Evolutionary conservation across 53 echinoderm and acorn worm species (phyloP), one percentile per base, ranked within the genome.

Genomic region (Paracentrotus lividus): DNA sequence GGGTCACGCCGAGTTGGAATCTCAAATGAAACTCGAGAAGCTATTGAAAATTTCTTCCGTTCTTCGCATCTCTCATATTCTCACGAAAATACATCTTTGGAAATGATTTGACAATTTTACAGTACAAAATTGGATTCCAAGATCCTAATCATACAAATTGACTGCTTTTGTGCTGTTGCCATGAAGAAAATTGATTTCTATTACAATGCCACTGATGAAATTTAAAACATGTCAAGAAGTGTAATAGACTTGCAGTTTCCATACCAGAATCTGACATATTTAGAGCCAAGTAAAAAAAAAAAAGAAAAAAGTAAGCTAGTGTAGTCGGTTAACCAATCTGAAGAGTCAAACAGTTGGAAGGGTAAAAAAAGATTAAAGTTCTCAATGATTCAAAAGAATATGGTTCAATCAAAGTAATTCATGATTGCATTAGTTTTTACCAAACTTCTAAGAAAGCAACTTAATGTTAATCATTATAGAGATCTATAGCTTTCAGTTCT

Each of bases 31-130:
- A 86, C 43, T 44, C 4, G 60, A 89, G 64, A 64, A 89, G 89
- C 89, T 57, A 60, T 89, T 59, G 89, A 89, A 89, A 89, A 5
- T 89, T 6, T 44, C 89, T 89, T 61, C 34, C 65, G 43, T 56
- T 86, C 86, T 55, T 27, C 59, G 56, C 14, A 58, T 88, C 49
- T 34, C 55, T 38, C 57, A 31, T 24, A 44, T 43, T 44, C 43
- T 60, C 21, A 47, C 20, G 54, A 56, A 56, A 86, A 53, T 53
- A 56, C 55, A 86, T 86, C 86, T 86, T 89, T 60, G 89, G 89
- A 64, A 57, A 61, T 89, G 89, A 89, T 60, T 64, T 89, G 65
- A 89, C 59, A 89, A 89, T 89, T 89, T 60, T 64, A 89, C 61
- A 59, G 64, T 26, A 89, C 43, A 44, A 89, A 59, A 89, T 89